phyloP scores from a whole-genome alignment of 2,888 invertebrate genomes.

The Euplexia lucipara region DNA sequence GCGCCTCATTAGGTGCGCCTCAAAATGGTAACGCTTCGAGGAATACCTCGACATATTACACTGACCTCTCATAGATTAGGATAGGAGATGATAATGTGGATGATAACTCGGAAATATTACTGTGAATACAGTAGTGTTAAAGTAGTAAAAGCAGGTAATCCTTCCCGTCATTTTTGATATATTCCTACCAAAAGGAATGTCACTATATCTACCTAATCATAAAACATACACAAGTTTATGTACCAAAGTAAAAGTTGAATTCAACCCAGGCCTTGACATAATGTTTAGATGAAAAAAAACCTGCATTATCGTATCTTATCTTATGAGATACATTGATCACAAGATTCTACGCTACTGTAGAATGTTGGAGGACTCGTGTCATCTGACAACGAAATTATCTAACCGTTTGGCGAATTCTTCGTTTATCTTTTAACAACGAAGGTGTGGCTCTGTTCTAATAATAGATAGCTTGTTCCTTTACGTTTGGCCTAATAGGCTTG shows the following conservation, averaged over 20 bases:
- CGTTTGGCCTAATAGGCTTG: background rate
- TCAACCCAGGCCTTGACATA: slow-evolving; percentile 56
- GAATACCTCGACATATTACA: too few species aligned
- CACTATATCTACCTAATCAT: background rate
- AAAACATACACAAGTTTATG: slow-evolving; percentile 5
- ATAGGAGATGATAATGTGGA: too few species aligned
- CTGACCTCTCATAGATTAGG: too few species aligned
- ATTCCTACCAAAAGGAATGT: background rate
- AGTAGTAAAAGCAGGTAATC: background rate
- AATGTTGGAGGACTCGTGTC: background rate
- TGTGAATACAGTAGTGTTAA: background rate
- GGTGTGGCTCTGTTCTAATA: slow-evolving; percentile 10
- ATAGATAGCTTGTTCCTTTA: background rate
- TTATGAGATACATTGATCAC: slow-evolving; percentile 26
- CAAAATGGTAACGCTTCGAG: too few species aligned
- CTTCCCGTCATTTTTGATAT: background rate
- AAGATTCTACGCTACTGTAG: slow-evolving; percentile 1
- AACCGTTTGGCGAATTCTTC: slow-evolving; percentile 2
- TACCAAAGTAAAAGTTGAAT: slow-evolving; percentile 40
- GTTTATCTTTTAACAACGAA: slow-evolving; percentile 17
- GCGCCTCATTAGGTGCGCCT: too few species aligned
- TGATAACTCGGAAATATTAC: background rate
- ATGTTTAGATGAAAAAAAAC: slow-evolving; percentile 34
- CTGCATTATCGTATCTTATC: slow-evolving; percentile 47
- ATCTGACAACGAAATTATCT: slow-evolving; percentile 9